A percentile compares a stretch with the other conserved stretches of the same genome.
Evolutionary conservation across 1,140 invertebrate species (phyloP).

Genomic region (Macrostomum lignano): DNA sequence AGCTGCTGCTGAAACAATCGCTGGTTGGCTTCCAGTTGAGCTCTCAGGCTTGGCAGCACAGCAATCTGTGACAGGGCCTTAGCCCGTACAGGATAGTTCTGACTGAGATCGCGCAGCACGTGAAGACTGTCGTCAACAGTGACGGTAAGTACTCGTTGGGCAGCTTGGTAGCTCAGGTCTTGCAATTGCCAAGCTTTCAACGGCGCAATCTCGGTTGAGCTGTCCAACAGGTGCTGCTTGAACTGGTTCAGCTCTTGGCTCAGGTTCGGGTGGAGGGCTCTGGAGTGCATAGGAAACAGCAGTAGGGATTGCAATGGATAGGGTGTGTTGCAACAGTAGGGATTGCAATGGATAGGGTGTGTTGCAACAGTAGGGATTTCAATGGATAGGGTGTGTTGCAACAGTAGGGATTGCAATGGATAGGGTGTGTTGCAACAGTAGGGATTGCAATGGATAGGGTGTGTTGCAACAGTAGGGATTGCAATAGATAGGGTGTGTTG

Average conservation of each 20-base stretch:
- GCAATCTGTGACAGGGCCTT: slow-evolving; percentile 10
- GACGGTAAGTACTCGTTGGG: background rate
- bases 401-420: too few relatives aligned
- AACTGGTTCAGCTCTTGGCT: slow-evolving; percentile 26
- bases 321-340: too few relatives aligned
- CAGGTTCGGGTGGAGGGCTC: slow-evolving; percentile 24
- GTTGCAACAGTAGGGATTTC: too few relatives aligned
- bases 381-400: too few relatives aligned
- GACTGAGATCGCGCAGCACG: slow-evolving; percentile 56
- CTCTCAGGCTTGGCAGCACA: background rate
- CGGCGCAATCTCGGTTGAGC: slow-evolving; percentile 57
- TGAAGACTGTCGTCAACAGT: slow-evolving; percentile 38
- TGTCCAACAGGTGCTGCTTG: slow-evolving; percentile 41
- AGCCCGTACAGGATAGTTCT: slow-evolving; percentile 80
- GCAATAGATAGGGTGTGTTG: too few relatives aligned
- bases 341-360: too few relatives aligned
- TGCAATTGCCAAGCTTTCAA: slow-evolving; percentile 95
- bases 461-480: too few relatives aligned
- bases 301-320: too few relatives aligned
- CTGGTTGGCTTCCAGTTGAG: slow-evolving; percentile 7
- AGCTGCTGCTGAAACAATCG: slow-evolving; percentile 24
- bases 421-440: too few relatives aligned
- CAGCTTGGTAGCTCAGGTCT: slow-evolving; percentile 10
- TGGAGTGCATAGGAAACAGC: slow-evolving; percentile 10
- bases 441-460: too few relatives aligned